These are phyloP conservation scores for Brachionus rotundiformis DNA, from an alignment of 1,140 invertebrate genomes.

Conservation along the genomic window DNA sequence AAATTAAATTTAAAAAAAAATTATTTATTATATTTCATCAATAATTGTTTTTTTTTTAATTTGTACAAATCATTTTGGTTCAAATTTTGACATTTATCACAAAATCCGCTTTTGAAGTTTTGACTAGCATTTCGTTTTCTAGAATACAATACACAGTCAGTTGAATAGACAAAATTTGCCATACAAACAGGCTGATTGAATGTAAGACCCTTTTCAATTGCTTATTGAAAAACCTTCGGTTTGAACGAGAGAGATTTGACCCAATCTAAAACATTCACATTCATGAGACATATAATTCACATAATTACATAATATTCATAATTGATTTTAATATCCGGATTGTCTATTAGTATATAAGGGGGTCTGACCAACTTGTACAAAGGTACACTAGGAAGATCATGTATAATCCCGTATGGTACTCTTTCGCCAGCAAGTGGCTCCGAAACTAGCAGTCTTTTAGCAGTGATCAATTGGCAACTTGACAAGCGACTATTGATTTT, in stretches of 20 bases:
- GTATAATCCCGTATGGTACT: conserved; percentile 85
- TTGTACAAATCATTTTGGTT: conserved; percentile 20
- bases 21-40: too few relatives aligned
- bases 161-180: conserved; percentile 45
- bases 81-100: not conserved
- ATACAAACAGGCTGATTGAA: conserved; percentile 17
- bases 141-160: conserved; percentile 35
- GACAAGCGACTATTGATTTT: conserved; percentile 85
- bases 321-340: conserved; percentile 76
- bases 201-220: not conserved
- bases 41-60: not conserved
- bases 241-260: conserved; percentile 38
- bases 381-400: conserved; percentile 80
- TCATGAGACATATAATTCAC: conserved; percentile 73
- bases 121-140: not conserved
- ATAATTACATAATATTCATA: conserved; percentile 86
- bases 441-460: conserved; percentile 72
- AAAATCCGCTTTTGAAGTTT: conserved; percentile 7
- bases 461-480: conserved; percentile 72
- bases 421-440: conserved; percentile 80
- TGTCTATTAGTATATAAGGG: conserved; percentile 73
- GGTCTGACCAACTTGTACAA: conserved; percentile 80
- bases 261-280: conserved; percentile 49
- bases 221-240: conserved; percentile 25
- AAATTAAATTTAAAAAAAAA: too few relatives aligned